Percentiles rank a stretch among this genome's conserved stretches.
phyloP scores from a whole-genome alignment of 2,888 invertebrate genomes.

The Lymantria dispar region DNA sequence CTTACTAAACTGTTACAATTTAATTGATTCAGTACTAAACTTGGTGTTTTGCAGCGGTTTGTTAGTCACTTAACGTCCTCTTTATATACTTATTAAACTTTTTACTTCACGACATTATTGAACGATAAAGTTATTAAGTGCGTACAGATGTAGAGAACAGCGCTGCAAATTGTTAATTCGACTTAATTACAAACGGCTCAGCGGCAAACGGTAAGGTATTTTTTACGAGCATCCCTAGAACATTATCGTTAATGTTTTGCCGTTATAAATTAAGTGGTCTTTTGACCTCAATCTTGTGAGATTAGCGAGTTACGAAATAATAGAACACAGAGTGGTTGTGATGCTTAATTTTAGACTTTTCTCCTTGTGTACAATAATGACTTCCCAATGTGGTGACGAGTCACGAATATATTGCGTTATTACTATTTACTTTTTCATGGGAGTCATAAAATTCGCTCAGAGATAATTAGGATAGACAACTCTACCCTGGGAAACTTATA shows the following conservation, averaged over 20 bases:
- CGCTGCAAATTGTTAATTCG: slow-evolving; percentile 69
- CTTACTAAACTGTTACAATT: slow-evolving; percentile 64
- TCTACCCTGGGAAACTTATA: no score
- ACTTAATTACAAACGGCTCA: slow-evolving; percentile 67
- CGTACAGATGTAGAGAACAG: slow-evolving; percentile 56
- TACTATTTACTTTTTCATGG: no score
- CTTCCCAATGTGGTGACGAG: no score
- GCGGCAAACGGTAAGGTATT: slow-evolving; percentile 58
- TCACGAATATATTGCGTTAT: no score
- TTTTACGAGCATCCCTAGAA: slow-evolving; percentile 61
- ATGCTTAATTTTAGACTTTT: no score
- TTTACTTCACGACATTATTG: slow-evolving; percentile 49
- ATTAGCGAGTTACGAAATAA: slow-evolving; percentile 32
- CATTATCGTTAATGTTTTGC: slow-evolving; percentile 67
- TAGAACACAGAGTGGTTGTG: neutral
- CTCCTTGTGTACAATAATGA: no score
- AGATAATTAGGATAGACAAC: no score
- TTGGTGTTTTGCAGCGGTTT: slow-evolving; percentile 52
- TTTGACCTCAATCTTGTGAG: slow-evolving; percentile 40
- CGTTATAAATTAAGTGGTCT: slow-evolving; percentile 65
- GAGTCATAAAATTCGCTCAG: no score
- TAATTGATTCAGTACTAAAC: slow-evolving; percentile 71
- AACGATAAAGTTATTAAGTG: slow-evolving; percentile 63
- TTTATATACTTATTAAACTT: slow-evolving; percentile 34
- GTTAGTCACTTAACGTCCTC: slow-evolving; percentile 50